Percentiles rank a stretch among this genome's conserved stretches.
Evolutionary conservation across 2,888 invertebrate species (phyloP).

Genomic region (Dasypogon diadema): DNA sequence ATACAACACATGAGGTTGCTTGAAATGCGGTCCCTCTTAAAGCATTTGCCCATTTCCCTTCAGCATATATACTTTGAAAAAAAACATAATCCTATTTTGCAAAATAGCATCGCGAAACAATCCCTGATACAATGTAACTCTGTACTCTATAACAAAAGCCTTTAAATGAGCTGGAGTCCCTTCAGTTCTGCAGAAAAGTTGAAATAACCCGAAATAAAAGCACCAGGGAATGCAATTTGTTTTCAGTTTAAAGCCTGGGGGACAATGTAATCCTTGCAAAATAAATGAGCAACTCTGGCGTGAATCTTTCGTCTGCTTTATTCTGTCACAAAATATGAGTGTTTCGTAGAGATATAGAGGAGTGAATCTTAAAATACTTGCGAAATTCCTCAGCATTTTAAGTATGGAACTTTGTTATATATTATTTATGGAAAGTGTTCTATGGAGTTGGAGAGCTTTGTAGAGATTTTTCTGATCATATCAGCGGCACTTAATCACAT

Average conservation of each 20-base stretch:
- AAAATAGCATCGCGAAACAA: too few species aligned
- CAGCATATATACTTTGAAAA: too few species aligned
- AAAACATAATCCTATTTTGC: too few species aligned
- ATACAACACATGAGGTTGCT: too few species aligned
- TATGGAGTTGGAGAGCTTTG: neutral
- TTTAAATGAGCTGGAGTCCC: conserved; percentile 10
- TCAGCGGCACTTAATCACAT: neutral
- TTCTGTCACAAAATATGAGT: conserved; percentile 43
- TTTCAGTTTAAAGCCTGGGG: conserved; percentile 40
- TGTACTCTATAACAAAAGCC: neutral
- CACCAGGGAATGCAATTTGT: conserved; percentile 39
- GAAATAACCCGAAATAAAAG: conserved; percentile 8
- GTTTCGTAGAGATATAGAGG: conserved; percentile 18
- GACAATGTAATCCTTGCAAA: conserved; percentile 41
- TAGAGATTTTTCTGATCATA: neutral
- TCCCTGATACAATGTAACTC: neutral
- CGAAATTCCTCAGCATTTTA: neutral
- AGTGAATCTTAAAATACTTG: conserved; percentile 13
- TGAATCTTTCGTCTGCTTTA: conserved; percentile 38
- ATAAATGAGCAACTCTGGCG: conserved; percentile 44
- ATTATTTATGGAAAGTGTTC: neutral
- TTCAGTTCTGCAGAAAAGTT: neutral
- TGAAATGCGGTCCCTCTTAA: too few species aligned
- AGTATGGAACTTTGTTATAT: neutral
- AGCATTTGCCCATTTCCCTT: too few species aligned